A percentile compares a stretch with the other conserved stretches of the same genome.
Conservation (phyloP, 2,113 vertebrate species). For the Pelvicachromis taeniatus region DNA sequence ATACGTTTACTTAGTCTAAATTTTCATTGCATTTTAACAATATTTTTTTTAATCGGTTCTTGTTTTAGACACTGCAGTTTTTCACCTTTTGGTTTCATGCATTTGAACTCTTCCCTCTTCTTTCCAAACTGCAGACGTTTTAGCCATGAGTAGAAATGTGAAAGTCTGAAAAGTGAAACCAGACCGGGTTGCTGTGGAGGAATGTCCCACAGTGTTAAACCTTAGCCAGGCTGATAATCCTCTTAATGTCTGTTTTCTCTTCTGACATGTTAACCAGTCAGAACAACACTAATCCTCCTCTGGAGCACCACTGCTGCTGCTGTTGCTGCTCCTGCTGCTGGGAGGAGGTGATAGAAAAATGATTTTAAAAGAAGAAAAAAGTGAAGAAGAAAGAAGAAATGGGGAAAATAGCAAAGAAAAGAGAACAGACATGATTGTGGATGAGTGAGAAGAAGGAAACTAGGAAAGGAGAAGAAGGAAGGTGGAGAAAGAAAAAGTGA, state of each 20-base stretch:
- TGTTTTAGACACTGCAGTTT: background rate
- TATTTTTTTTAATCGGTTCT: background rate
- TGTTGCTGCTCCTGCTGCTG: background rate
- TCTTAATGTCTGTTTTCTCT: conserved; percentile 32
- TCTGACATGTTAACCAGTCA: conserved; percentile 30
- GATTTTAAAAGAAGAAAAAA: no score
- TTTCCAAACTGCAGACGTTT: background rate
- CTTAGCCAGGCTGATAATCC: conserved; percentile 8
- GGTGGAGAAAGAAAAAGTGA: no score
- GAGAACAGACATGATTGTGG: background rate
- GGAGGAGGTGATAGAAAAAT: background rate
- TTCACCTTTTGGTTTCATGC: background rate
- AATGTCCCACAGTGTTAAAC: background rate
- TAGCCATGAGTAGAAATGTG: background rate
- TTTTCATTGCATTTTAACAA: background rate
- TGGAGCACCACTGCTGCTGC: background rate
- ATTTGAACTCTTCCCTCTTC: background rate
- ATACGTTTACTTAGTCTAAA: background rate
- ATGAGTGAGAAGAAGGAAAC: background rate
- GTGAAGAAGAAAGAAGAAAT: background rate
- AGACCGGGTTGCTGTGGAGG: background rate
- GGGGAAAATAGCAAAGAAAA: background rate
- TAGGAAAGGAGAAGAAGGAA: background rate
- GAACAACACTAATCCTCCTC: conserved; percentile 7
- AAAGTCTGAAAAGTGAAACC: background rate